Conservation (phyloP, 2,888 invertebrate genomes). For the Cyclophora albipunctata region DNA sequence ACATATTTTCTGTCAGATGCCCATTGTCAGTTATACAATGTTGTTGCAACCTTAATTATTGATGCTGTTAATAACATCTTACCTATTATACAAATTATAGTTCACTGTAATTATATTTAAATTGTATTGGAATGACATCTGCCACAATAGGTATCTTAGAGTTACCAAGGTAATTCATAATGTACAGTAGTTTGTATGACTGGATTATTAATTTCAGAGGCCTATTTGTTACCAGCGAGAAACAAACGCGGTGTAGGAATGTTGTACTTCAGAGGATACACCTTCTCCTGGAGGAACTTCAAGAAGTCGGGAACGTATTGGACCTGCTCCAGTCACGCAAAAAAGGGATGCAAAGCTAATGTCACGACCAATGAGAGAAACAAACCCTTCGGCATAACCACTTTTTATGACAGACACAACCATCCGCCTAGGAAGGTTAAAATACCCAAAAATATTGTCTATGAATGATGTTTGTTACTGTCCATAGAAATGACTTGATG, state of each 20-base stretch:
- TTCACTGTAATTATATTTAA: too few relatives aligned
- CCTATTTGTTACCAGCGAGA: conserved; percentile 44
- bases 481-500: too few relatives aligned
- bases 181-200: too few relatives aligned
- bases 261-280: conserved; percentile 42
- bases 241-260: conserved; percentile 35
- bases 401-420: conserved; percentile 32
- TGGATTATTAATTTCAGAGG: conserved; percentile 31
- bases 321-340: conserved; percentile 57
- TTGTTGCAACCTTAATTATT: too few relatives aligned
- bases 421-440: conserved; percentile 36
- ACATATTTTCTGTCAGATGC: too few relatives aligned
- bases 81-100: too few relatives aligned
- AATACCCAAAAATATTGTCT: conserved; percentile 14
- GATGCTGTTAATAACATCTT: too few relatives aligned
- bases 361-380: conserved; percentile 36
- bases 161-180: too few relatives aligned
- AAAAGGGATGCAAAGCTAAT: conserved; percentile 52
- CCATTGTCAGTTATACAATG: too few relatives aligned
- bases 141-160: too few relatives aligned
- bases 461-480: too few relatives aligned
- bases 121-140: too few relatives aligned
- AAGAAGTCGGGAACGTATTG: conserved; percentile 45
- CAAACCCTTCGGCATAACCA: conserved; percentile 31
- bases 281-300: conserved; percentile 45